Conservation (phyloP, 2,888 invertebrate species). For the Pherbina coryleti region DNA sequence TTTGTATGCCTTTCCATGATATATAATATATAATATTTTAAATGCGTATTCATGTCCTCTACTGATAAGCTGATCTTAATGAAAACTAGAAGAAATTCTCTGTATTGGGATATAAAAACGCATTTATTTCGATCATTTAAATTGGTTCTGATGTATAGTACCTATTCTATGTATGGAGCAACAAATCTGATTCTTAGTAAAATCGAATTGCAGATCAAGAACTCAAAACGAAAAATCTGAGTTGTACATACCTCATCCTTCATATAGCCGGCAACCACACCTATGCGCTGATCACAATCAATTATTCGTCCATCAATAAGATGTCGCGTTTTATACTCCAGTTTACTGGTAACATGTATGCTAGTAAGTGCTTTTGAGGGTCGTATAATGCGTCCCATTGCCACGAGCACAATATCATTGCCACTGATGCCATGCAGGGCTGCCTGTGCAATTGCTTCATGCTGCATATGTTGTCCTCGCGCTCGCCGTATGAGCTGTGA, state of each 20-base stretch:
- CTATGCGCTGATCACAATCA: slow-evolving; percentile 91
- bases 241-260: slow-evolving; percentile 84
- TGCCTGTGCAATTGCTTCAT: slow-evolving; percentile 70
- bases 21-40: too few species aligned
- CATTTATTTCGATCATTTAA: too few species aligned
- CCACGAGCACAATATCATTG: slow-evolving; percentile 78
- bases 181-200: too few species aligned
- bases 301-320: slow-evolving; percentile 90
- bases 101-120: too few species aligned
- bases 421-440: slow-evolving; percentile 72
- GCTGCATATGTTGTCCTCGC: slow-evolving; percentile 60
- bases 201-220: too few species aligned
- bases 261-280: slow-evolving; percentile 89
- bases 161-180: too few species aligned
- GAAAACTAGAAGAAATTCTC: too few species aligned
- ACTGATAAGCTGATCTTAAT: too few species aligned
- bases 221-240: too few species aligned
- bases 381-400: slow-evolving; percentile 80
- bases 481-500: slow-evolving; percentile 71
- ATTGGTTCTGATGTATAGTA: too few species aligned
- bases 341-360: slow-evolving; percentile 78
- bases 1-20: too few species aligned
- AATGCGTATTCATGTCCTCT: too few species aligned
- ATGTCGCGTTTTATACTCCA: slow-evolving; percentile 92
- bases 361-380: slow-evolving; percentile 78